phyloP scores from a whole-genome alignment of 2,888 invertebrate genomes.

The Drosophila pseudotakahashii region DNA sequence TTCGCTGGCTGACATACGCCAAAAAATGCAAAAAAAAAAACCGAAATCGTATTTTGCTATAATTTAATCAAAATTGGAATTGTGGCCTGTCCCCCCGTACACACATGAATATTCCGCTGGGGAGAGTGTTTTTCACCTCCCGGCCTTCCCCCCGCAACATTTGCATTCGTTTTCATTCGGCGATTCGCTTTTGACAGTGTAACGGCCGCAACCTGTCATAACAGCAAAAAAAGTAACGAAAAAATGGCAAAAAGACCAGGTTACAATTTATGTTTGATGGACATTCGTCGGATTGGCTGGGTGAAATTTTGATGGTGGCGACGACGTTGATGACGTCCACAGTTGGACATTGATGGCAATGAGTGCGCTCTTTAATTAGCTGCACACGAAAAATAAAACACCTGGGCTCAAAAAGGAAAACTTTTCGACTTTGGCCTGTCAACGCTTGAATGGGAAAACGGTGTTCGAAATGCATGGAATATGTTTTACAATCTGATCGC shows the following conservation, averaged over 20 bases:
- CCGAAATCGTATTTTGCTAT: slow-evolving; percentile 33
- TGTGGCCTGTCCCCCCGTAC: no score
- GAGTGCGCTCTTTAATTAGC: slow-evolving; percentile 44
- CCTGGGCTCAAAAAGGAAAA: slow-evolving; percentile 9
- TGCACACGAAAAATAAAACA: slow-evolving; percentile 2
- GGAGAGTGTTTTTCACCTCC: slow-evolving; percentile 13
- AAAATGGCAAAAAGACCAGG: slow-evolving; percentile 3
- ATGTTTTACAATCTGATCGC: slow-evolving; percentile 29
- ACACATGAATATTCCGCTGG: slow-evolving; percentile 19
- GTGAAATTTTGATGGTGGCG: slow-evolving; percentile 47
- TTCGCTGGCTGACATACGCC: slow-evolving; percentile 48
- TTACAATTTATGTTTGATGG: slow-evolving; percentile 31
- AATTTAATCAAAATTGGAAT: slow-evolving; percentile 62
- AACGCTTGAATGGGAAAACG: slow-evolving; percentile 21
- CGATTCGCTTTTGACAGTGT: slow-evolving; percentile 54
- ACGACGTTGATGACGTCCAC: slow-evolving; percentile 38
- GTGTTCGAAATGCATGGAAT: slow-evolving; percentile 11
- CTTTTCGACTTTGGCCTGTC: slow-evolving; percentile 18
- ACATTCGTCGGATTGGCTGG: slow-evolving; percentile 37
- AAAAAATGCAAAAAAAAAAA: slow-evolving; percentile 47
- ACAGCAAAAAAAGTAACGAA: slow-evolving; percentile 21
- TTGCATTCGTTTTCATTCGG: slow-evolving; percentile 41
- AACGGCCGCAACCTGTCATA: slow-evolving; percentile 70
- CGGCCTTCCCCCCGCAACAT: neutral
- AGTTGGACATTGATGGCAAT: slow-evolving; percentile 33